Percentiles rank a stretch among this genome's conserved stretches.
These are phyloP conservation scores for Origma solitaria DNA, from an alignment of 2,113 vertebrate species.

Conservation along the genomic window DNA sequence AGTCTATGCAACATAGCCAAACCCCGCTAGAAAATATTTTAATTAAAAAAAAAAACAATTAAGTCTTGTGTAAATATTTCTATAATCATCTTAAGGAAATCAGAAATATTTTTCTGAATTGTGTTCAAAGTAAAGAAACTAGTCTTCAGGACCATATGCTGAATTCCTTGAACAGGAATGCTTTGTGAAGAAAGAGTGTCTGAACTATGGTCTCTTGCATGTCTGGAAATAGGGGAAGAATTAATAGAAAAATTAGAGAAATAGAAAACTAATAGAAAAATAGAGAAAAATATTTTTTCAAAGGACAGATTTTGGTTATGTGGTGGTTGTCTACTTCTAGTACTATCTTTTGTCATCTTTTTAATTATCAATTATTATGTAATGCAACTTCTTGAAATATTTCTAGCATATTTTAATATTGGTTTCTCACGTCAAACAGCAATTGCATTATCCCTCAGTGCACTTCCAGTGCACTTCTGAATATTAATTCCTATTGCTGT, in stretches of 20 bases:
- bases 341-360: not conserved
- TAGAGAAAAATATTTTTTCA: not conserved
- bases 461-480: not conserved
- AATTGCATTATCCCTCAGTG: not conserved
- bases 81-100: not conserved
- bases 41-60: not conserved
- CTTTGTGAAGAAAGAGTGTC: not conserved
- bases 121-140: not conserved
- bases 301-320: not conserved
- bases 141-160: not conserved
- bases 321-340: not conserved
- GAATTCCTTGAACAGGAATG: not conserved
- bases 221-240: slow-evolving; percentile 2
- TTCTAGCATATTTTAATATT: not conserved
- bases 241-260: not conserved
- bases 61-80: slow-evolving; percentile 26
- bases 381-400: not conserved
- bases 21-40: not conserved
- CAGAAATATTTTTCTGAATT: not conserved
- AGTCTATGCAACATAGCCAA: not conserved
- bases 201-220: not conserved
- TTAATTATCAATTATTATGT: not conserved
- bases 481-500: not conserved
- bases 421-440: not conserved
- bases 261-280: not conserved